These are phyloP conservation scores for Electrophaes corylata DNA, from an alignment of 2,888 invertebrate species.

Conservation along the genomic window DNA sequence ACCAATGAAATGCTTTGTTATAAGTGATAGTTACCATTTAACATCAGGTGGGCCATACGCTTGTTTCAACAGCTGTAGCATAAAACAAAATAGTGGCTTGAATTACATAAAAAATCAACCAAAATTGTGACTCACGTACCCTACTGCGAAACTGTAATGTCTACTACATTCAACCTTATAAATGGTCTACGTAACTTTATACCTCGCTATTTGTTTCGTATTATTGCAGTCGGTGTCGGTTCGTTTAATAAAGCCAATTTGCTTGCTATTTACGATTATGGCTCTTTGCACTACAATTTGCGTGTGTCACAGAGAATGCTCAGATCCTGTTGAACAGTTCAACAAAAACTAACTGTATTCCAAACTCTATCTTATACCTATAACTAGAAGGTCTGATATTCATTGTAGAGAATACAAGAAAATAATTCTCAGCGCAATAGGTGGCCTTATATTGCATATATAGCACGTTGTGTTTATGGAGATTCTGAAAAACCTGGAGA, in stretches of 20 bases:
- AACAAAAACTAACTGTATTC: slow-evolving; percentile 25
- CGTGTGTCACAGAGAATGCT: slow-evolving; percentile 53
- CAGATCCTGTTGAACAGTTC: slow-evolving; percentile 48
- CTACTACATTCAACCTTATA: slow-evolving; percentile 12
- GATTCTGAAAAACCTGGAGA: slow-evolving; percentile 53
- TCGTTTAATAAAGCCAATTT: slow-evolving; percentile 61
- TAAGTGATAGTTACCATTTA: neutral
- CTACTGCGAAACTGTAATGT: neutral
- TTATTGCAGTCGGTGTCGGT: slow-evolving; percentile 45
- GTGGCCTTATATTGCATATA: slow-evolving; percentile 56
- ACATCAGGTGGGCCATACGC: too few species aligned
- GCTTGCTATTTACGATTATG: slow-evolving; percentile 56
- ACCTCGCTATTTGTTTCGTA: slow-evolving; percentile 39
- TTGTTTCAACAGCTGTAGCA: too few species aligned
- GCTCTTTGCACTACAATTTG: slow-evolving; percentile 60
- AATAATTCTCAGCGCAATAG: slow-evolving; percentile 48
- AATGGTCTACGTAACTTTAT: slow-evolving; percentile 30
- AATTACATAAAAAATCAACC: neutral
- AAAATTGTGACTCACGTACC: neutral
- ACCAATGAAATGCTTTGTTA: too few species aligned
- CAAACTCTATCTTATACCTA: slow-evolving; percentile 34
- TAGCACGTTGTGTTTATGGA: slow-evolving; percentile 57
- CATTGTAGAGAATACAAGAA: slow-evolving; percentile 23
- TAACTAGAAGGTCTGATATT: slow-evolving; percentile 37
- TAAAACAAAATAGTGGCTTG: neutral